Evolutionary conservation across 2,797 vertebrate genomes (phyloP).

Genomic region (Tauraco hartlaubi): DNA sequence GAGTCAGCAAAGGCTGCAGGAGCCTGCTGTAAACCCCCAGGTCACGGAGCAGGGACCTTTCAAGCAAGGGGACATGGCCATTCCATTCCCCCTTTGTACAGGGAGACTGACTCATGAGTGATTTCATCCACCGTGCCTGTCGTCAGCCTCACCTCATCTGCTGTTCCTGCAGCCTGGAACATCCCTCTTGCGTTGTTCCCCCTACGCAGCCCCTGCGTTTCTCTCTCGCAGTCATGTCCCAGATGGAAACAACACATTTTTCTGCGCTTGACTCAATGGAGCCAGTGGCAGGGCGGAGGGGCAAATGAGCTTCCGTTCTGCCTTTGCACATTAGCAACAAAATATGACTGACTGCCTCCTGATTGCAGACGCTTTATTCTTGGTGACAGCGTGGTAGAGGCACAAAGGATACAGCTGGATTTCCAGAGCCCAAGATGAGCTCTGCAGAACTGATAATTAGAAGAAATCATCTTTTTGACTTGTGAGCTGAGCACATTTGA

Average conservation of each 20-base stretch:
- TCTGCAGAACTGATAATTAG: conserved; percentile 65
- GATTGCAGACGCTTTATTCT: conserved; percentile 67
- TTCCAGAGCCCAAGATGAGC: conserved; percentile 47
- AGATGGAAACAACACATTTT: neutral
- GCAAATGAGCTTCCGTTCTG: conserved; percentile 45
- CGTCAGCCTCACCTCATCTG: neutral
- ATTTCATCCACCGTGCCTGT: neutral
- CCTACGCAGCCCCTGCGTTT: neutral
- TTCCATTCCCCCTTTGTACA: neutral
- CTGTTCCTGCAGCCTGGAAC: neutral
- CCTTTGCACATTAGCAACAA: conserved; percentile 35
- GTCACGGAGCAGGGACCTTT: neutral
- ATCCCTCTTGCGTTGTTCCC: neutral
- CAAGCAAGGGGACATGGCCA: neutral
- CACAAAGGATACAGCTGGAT: conserved; percentile 68
- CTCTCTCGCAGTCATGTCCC: neutral
- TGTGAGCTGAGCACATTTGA: conserved; percentile 62
- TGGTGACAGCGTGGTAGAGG: conserved; percentile 35
- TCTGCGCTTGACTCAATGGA: conserved; percentile 1
- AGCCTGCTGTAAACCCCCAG: neutral
- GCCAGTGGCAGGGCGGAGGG: neutral
- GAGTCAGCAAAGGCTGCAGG: neutral
- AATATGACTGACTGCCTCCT: conserved; percentile 55
- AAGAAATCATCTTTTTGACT: conserved; percentile 71
- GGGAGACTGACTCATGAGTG: conserved; percentile 22